A percentile compares a stretch with the other conserved stretches of the same genome.
Evolutionary conservation across 1,140 invertebrate species (phyloP).

Genomic region (Brachionus sp.): DNA sequence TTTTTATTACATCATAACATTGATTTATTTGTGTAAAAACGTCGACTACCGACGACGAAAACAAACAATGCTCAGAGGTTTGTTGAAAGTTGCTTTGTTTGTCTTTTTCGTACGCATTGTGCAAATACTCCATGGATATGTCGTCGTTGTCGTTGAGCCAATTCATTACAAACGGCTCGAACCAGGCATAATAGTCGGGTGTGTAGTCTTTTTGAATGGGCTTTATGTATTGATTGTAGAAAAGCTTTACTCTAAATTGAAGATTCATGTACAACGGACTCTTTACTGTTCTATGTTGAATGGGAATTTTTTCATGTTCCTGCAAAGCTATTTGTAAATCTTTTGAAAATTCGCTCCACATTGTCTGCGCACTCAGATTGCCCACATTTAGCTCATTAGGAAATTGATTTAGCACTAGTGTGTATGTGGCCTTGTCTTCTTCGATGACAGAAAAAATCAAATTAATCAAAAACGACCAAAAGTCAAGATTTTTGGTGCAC

Average conservation of each 20-base stretch:
- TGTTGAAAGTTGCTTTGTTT: conserved; percentile 80
- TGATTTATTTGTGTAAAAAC: conserved; percentile 99
- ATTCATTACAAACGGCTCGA: conserved; percentile 99
- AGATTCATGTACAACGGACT: conserved; percentile 99
- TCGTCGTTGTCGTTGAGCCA: conserved; percentile 99
- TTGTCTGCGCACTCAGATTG: conserved; percentile 87
- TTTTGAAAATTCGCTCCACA: conserved; percentile 93
- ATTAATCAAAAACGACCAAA: conserved; percentile 46
- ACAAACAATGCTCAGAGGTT: conserved; percentile 95
- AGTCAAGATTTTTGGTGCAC: conserved; percentile 45
- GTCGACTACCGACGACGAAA: conserved; percentile 99
- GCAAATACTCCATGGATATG: conserved; percentile 94
- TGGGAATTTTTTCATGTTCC: conserved; percentile 81
- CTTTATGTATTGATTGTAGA: conserved; percentile 86
- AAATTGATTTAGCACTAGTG: conserved; percentile 54
- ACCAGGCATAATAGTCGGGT: conserved; percentile 69
- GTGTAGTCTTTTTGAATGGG: conserved; percentile 18
- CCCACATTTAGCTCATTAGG: conserved; percentile 66
- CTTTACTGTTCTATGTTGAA: conserved; percentile 76
- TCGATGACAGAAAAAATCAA: conserved; percentile 47
- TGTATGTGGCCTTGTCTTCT: conserved; percentile 47
- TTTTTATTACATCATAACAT: conserved; percentile 98
- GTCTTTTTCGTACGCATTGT: conserved; percentile 96
- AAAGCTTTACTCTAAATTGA: conserved; percentile 98
- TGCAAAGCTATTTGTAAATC: conserved; percentile 97